Percentiles rank a stretch among this genome's conserved stretches.
Evolutionary conservation across 2,888 invertebrate species (phyloP).

Genomic region (Eilema caniola): DNA sequence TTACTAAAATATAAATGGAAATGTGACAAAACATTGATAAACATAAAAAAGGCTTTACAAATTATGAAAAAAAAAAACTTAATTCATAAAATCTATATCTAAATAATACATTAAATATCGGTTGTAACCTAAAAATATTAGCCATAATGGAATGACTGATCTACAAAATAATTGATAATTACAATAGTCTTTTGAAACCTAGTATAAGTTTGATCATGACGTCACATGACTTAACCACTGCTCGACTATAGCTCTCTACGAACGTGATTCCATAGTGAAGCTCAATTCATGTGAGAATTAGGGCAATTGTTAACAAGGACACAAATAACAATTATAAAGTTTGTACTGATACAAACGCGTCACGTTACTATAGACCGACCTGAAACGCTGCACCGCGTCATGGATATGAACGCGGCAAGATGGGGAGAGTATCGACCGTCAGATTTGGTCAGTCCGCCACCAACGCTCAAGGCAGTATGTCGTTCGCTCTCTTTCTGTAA

Average conservation of each 20-base stretch:
- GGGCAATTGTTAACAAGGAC: neutral
- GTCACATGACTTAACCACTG: conserved; percentile 28
- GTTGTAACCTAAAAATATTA: conserved; percentile 46
- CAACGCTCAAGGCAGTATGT: too few species aligned
- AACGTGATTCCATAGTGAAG: neutral
- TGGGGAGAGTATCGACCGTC: too few species aligned
- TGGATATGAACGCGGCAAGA: too few species aligned
- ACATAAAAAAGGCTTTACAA: conserved; percentile 47
- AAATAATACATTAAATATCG: conserved; percentile 56
- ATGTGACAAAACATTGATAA: conserved; percentile 38
- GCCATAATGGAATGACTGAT: conserved; percentile 29
- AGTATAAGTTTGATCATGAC: conserved; percentile 45
- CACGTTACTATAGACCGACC: neutral
- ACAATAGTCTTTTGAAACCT: conserved; percentile 32
- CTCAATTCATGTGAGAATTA: neutral
- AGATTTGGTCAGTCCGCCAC: too few species aligned
- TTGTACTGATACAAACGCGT: neutral
- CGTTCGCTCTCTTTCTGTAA: too few species aligned
- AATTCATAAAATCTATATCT: conserved; percentile 48
- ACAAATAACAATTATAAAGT: neutral
- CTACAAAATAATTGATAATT: conserved; percentile 35
- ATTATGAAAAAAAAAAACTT: conserved; percentile 45
- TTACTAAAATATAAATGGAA: conserved; percentile 36
- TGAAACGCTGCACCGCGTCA: too few species aligned
- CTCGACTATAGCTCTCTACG: conserved; percentile 16